Evolutionary conservation across 2,888 invertebrate genomes (phyloP).

Genomic region (Melinaea menophilus): DNA sequence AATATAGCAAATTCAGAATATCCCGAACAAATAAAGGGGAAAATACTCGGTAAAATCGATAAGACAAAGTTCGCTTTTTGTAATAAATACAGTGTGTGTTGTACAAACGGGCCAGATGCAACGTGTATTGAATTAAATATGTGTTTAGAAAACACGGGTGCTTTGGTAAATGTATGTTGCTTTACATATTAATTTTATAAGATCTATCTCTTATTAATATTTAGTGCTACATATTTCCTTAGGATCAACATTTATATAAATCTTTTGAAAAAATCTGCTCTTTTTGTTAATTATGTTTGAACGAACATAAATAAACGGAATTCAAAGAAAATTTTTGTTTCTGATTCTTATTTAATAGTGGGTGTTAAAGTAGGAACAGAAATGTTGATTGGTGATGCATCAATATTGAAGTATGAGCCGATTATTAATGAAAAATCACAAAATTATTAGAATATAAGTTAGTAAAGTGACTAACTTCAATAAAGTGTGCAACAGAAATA

Average conservation of each 20-base stretch:
- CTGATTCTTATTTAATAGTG: conserved; percentile 42
- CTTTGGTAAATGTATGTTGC: conserved; percentile 29
- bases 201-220: conserved; percentile 8
- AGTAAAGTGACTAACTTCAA: conserved; percentile 38
- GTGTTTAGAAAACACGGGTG: conserved; percentile 46
- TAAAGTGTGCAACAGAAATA: conserved; percentile 43
- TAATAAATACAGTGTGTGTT: conserved; percentile 40
- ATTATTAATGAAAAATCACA: conserved; percentile 37
- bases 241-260: conserved; percentile 29
- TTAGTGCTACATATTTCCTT: conserved; percentile 14
- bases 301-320: conserved; percentile 44
- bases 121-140: conserved; percentile 50
- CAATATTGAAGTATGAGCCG: conserved; percentile 42
- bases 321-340: conserved; percentile 43
- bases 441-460: conserved; percentile 42
- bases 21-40: conserved; percentile 42
- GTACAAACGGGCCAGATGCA: conserved; percentile 45
- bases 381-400: conserved; percentile 43
- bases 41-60: conserved; percentile 36
- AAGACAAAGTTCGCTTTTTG: conserved; percentile 36
- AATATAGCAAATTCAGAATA: conserved; percentile 56
- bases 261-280: conserved; percentile 28
- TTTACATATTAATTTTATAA: not conserved
- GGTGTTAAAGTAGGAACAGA: conserved; percentile 42
- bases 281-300: conserved; percentile 40